Conservation (phyloP, 2,888 invertebrate genomes). For the Axea sp. region DNA sequence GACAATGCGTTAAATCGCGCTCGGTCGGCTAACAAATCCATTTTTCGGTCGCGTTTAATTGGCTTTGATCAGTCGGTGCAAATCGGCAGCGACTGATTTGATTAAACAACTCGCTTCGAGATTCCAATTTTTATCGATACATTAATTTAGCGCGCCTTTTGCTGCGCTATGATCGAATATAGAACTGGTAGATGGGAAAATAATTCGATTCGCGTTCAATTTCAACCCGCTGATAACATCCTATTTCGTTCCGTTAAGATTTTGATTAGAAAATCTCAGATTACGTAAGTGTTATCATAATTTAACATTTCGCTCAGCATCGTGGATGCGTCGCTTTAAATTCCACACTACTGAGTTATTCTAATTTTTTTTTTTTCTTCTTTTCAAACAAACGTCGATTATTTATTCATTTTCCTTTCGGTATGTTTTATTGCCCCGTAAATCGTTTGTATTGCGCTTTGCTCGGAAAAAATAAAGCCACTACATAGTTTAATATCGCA, state of each 20-base stretch:
- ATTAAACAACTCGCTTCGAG: conserved; percentile 6
- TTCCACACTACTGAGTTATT: neutral
- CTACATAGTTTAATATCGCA: conserved; percentile 22
- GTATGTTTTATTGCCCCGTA: conserved; percentile 18
- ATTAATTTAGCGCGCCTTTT: conserved; percentile 36
- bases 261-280: conserved; percentile 56
- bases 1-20: too few species aligned
- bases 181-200: conserved; percentile 57
- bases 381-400: too few species aligned
- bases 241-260: conserved; percentile 34
- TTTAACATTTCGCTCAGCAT: conserved; percentile 36
- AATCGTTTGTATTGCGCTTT: conserved; percentile 15
- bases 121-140: conserved; percentile 44
- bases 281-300: conserved; percentile 52
- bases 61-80: conserved; percentile 4
- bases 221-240: conserved; percentile 44
- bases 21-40: neutral
- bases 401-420: conserved; percentile 26
- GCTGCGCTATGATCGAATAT: conserved; percentile 34
- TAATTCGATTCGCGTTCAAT: conserved; percentile 60
- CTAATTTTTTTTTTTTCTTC: too few species aligned
- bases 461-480: conserved; percentile 14
- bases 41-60: conserved; percentile 22
- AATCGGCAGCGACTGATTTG: conserved; percentile 16
- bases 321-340: conserved; percentile 10